Base-by-base conservation (phyloP, 2,113 vertebrate genomes). In the Marmota monax region DNA sequence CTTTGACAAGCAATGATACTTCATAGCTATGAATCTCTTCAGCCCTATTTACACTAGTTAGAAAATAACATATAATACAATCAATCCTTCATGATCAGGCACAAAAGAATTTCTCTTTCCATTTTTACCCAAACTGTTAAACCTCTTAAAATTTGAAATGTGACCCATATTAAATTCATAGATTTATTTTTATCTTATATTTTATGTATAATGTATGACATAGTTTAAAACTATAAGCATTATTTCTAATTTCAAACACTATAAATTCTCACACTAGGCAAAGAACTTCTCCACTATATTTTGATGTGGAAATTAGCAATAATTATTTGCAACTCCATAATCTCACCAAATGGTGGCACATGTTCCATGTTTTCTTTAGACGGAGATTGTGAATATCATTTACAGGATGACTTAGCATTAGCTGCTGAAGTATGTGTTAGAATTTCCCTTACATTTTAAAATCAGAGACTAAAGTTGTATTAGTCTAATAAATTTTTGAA, bases 281-380 rank as follows among this genome's bases (percentile, higher is more conserved):
- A 69, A 9, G 29, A 69, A 42, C 4, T 51, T 78, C 6, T 1
- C 4, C 53, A 51, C n/a, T 42, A 56, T 5, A 65, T 76, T 45
- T 80, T 48, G 48, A 69, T 84, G 73, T 89, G 48, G 78, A 97
- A 95, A 96, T 92, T 18, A 84, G 45, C 27, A 95, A 29, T 58
- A 91, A 77, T 95, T 91, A 89, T 96, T 95, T 97, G 97, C 85
- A 98, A 73, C 95, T 94, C 70, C 79, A 69, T 92, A 76, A 70
- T 96, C 63, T 95, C 90, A 97, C 88, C 96, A 97, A 97, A 92
- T 72, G 94, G 92, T 92, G 98, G 98, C 97, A 97, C 45, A 96
- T 79, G 84, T 23, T 63, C 76, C 86, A 84, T 92, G 70, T 58
- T 83, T 93, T 92, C 93, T 76, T 67, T 27, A 85, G 34, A 78